Conservation (phyloP, 2,888 invertebrate genomes). For the Heliconius erato region DNA sequence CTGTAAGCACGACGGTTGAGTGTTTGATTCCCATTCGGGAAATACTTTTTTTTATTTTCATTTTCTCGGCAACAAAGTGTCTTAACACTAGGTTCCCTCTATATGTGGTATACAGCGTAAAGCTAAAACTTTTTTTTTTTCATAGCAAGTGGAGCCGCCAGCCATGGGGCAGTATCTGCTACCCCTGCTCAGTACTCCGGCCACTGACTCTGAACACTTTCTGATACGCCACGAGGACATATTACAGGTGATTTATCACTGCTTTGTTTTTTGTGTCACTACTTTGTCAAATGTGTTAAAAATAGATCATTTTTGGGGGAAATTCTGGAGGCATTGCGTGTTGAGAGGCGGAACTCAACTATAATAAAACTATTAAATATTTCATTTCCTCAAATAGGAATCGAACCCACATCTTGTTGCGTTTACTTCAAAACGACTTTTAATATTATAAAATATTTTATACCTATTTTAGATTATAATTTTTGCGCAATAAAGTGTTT, state of each 20-base stretch:
- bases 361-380: background rate
- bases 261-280: too few species aligned
- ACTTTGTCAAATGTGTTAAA: too few species aligned
- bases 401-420: background rate
- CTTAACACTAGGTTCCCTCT: too few species aligned
- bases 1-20: too few species aligned
- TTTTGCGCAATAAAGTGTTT: too few species aligned
- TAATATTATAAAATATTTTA: too few species aligned
- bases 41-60: too few species aligned
- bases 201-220: slow-evolving; percentile 70
- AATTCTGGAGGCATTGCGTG: background rate
- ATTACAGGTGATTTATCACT: slow-evolving; percentile 66
- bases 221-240: slow-evolving; percentile 81
- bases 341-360: background rate
- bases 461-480: too few species aligned
- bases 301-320: too few species aligned
- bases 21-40: too few species aligned
- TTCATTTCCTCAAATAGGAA: background rate
- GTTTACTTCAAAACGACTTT: background rate
- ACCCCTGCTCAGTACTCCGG: slow-evolving; percentile 72
- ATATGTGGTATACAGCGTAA: too few species aligned
- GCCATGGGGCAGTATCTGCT: slow-evolving; percentile 80
- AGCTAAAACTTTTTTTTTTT: background rate
- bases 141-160: slow-evolving; percentile 69
- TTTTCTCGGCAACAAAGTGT: too few species aligned